Conservation (phyloP, 2,888 invertebrate species). For the Drosophila cracens region DNA sequence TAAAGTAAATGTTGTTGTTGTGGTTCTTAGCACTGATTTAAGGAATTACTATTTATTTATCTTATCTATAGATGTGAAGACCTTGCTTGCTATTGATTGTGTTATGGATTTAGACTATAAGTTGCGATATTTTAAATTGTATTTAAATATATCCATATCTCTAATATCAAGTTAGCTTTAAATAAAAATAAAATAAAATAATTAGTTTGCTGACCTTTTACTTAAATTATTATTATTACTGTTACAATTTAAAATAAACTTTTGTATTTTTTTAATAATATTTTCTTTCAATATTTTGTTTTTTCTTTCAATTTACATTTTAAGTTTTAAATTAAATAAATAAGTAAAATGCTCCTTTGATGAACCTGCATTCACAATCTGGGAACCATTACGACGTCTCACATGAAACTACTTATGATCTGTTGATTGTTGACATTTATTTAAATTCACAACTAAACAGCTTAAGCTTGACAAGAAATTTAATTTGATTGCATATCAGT, state of each 20-base stretch:
- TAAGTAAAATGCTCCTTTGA: not conserved
- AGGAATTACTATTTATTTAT: not conserved
- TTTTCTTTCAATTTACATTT: not conserved
- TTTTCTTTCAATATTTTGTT: not conserved
- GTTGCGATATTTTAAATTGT: not conserved
- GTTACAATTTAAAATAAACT: not conserved
- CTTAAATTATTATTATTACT: not conserved
- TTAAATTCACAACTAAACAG: slow-evolving; percentile 26
- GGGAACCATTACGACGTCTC: not conserved
- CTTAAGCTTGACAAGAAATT: slow-evolving; percentile 53
- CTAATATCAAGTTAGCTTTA: not conserved
- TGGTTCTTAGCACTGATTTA: not conserved
- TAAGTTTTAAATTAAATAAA: not conserved
- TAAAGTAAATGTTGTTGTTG: not conserved
- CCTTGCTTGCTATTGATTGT: not conserved
- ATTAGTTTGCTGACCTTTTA: not conserved
- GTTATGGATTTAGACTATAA: not conserved
- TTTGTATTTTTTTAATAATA: no score
- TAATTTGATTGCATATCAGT: slow-evolving; percentile 66
- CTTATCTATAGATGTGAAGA: not conserved
- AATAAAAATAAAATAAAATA: not conserved
- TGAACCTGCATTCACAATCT: not conserved
- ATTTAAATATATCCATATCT: not conserved
- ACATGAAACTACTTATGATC: not conserved
- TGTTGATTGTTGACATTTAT: slow-evolving; percentile 26